Base-by-base conservation (phyloP, 2,113 vertebrate genomes). In the Spermophilus dauricus region DNA sequence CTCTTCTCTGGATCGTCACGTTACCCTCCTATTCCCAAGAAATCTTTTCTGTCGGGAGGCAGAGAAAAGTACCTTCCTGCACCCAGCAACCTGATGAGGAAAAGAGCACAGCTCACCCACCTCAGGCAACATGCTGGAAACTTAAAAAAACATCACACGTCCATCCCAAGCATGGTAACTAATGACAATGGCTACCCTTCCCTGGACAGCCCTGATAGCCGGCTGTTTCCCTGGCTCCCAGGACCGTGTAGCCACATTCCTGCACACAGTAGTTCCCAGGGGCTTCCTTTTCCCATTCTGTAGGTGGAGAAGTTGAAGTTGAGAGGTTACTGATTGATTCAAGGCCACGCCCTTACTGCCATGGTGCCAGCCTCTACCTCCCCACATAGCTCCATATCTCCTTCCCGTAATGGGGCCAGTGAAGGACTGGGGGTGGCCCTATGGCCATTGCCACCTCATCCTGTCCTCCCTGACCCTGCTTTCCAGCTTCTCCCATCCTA, bases 301-400 rank as follows among this genome's bases (percentile, higher is more conserved):
- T 51, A 8, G 83, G 48, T 37, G 61, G 69, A 91, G 53, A 65
- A 81, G 63, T 85, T 65, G 42, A 58, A 30, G 14, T 78, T 75
- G 26, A 84, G 80, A 37, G 34, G 14, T 34, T 0, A 69, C 56
- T 86, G 20, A 45, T 2, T n/a, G 84, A 5, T 37, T 76, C 13
- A 24, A 30, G 42, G 39, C 56, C 22, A 39, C 1, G 3, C 3
- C 39, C 8, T 63, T 75, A 5, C 72, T 75, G 0, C 32, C 5
- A 3, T n/a, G 5, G 16, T 24, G 0, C 8, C 17, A 78, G 48
- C 72, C 70, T 17, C 3, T 37, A 0, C 51, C 26, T 10, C 16
- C 10, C 12, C 6, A 1, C 0, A 0, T 4, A 24, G 26, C 45
- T 73, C 39, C 20, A 10, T 45, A 45, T 45, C 0, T 11, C 34